These are phyloP conservation scores for Petrocephalus schoutedeni DNA, from an alignment of 2,797 vertebrate genomes.

Conservation along the genomic window DNA sequence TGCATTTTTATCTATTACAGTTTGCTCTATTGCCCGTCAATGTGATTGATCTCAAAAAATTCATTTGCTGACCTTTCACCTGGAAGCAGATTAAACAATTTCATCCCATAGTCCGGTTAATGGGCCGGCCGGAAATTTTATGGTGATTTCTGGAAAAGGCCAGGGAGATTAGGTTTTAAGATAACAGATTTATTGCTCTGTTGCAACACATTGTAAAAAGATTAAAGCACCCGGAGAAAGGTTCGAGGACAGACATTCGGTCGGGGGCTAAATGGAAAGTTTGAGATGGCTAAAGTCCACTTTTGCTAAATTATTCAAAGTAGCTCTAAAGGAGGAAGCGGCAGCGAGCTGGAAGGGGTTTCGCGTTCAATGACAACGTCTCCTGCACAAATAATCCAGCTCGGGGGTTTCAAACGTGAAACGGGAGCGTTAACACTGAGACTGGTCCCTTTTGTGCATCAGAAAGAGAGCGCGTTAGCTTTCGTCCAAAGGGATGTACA, in stretches of 20 bases:
- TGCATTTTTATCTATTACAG: constrained; percentile 83
- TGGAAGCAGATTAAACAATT: constrained; percentile 96
- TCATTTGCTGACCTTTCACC: constrained; percentile 98
- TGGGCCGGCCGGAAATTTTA: constrained; percentile 84
- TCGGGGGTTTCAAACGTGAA: background rate
- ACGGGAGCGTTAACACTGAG: background rate
- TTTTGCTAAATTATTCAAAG: constrained; percentile 11
- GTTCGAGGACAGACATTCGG: constrained; percentile 69
- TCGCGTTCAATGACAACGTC: background rate
- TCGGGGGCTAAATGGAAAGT: constrained; percentile 68
- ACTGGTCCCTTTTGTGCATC: background rate
- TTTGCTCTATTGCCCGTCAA: constrained; percentile 95
- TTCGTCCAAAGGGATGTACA: background rate
- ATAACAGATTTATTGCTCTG: constrained; percentile 99
- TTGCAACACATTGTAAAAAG: constrained; percentile 99
- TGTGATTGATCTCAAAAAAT: constrained; percentile 98
- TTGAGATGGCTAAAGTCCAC: constrained; percentile 56
- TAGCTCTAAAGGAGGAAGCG: background rate
- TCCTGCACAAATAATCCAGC: background rate
- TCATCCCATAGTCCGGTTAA: constrained; percentile 91
- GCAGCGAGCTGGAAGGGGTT: background rate
- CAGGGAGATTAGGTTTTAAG: constrained; percentile 98
- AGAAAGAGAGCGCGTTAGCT: background rate
- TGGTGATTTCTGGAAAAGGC: constrained; percentile 99
- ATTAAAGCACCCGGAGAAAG: constrained; percentile 79